Conservation (phyloP, 2,797 vertebrate species). For the Eidolon dupreanum region DNA sequence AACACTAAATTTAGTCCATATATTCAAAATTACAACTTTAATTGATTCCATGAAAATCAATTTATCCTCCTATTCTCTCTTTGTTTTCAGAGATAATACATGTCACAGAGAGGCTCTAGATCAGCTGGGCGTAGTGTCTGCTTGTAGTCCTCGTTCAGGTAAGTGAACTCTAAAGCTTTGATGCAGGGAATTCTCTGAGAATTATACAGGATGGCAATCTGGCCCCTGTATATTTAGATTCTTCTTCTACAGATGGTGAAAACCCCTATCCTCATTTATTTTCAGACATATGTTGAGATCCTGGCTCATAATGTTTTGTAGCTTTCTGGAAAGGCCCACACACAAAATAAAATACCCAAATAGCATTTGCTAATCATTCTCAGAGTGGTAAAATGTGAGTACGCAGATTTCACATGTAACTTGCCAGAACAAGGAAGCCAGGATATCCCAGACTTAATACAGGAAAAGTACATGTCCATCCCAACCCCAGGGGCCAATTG, state of each 20-base stretch:
- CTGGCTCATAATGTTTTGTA: not conserved
- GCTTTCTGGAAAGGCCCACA: not conserved
- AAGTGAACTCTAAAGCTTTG: not conserved
- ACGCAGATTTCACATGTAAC: not conserved
- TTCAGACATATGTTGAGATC: not conserved
- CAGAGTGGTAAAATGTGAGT: not conserved
- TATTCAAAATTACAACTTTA: not conserved
- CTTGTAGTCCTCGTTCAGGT: not conserved
- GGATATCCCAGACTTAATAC: not conserved
- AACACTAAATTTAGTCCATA: not conserved
- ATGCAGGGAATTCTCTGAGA: not conserved
- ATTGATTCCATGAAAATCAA: not conserved
- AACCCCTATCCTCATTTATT: conserved; percentile 3
- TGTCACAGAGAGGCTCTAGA: not conserved
- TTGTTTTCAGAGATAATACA: not conserved
- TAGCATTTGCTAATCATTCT: not conserved
- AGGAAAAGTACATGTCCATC: not conserved
- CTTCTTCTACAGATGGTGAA: not conserved
- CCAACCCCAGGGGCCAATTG: not conserved
- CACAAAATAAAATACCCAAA: not conserved
- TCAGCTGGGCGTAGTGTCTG: not conserved
- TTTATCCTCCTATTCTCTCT: not conserved
- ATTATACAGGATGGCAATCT: not conserved
- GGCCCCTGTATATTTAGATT: not conserved
- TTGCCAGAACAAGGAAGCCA: not conserved